Evolutionary conservation across 2,888 invertebrate species (phyloP).

Genomic region (Apotomis turbidana): DNA sequence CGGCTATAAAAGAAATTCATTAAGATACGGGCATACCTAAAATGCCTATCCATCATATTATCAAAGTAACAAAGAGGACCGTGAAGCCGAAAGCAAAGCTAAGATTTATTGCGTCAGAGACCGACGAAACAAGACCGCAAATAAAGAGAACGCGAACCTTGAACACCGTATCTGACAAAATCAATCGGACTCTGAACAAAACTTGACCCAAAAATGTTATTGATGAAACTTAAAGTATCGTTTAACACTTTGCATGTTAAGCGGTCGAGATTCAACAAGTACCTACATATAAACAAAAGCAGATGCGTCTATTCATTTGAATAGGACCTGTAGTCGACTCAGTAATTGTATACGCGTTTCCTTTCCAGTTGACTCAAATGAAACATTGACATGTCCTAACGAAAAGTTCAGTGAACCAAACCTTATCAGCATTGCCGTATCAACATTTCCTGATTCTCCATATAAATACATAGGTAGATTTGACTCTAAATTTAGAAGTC

Average conservation of each 20-base stretch:
- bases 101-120: constrained; percentile 81
- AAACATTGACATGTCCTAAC: not conserved
- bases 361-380: not conserved
- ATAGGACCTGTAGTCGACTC: constrained; percentile 6
- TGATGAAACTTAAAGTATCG: constrained; percentile 63
- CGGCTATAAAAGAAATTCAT: constrained; percentile 65
- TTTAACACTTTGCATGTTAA: constrained; percentile 32
- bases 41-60: constrained; percentile 76
- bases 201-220: constrained; percentile 79
- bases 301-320: not conserved
- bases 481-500: constrained; percentile 5
- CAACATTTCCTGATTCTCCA: constrained; percentile 16
- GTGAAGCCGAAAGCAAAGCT: constrained; percentile 74
- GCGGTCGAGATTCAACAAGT: constrained; percentile 15
- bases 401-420: not conserved
- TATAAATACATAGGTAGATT: constrained; percentile 5
- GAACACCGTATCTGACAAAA: constrained; percentile 82
- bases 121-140: constrained; percentile 81
- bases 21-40: constrained; percentile 64
- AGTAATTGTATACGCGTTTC: not conserved
- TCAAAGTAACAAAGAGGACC: constrained; percentile 78
- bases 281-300: constrained; percentile 30
- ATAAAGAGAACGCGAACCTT: constrained; percentile 83
- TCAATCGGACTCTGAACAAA: constrained; percentile 80
- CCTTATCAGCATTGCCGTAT: not conserved